Conservation (phyloP, 2,797 vertebrate genomes). For the Phalanger gymnotis region DNA sequence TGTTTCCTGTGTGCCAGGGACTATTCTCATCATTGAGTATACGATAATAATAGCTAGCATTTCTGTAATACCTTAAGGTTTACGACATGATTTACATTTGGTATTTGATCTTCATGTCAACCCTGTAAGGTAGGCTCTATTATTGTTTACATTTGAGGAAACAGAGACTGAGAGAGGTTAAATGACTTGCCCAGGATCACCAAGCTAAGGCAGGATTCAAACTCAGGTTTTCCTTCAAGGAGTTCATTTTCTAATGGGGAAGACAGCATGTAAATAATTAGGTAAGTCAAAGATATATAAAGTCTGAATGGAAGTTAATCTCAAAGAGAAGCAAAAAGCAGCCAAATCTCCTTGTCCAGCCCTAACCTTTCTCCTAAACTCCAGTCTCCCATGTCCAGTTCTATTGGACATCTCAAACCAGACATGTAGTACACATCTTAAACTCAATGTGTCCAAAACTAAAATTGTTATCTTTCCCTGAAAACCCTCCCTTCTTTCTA, state of each 20-base stretch:
- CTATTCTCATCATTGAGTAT: background rate
- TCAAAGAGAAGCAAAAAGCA: background rate
- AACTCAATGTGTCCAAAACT: background rate
- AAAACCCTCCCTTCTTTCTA: background rate
- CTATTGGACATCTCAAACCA: constrained; percentile 15
- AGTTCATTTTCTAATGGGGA: background rate
- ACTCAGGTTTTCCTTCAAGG: background rate
- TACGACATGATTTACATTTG: background rate
- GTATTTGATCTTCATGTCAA: background rate
- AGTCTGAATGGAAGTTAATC: background rate
- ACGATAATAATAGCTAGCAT: background rate
- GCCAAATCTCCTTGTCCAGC: constrained; percentile 38
- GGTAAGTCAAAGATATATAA: background rate
- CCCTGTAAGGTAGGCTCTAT: background rate
- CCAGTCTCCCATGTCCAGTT: background rate
- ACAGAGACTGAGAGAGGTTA: background rate
- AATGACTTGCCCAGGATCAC: too few relatives aligned
- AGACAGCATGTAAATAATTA: background rate
- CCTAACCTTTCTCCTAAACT: constrained; percentile 40
- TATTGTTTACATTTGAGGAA: background rate
- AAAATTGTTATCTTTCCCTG: background rate
- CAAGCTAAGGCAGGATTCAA: background rate
- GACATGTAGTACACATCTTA: background rate
- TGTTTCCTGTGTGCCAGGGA: too few relatives aligned
- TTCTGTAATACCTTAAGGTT: background rate